Evolutionary conservation across 2,888 invertebrate species (phyloP).

Genomic region (Celastrina argiolus): DNA sequence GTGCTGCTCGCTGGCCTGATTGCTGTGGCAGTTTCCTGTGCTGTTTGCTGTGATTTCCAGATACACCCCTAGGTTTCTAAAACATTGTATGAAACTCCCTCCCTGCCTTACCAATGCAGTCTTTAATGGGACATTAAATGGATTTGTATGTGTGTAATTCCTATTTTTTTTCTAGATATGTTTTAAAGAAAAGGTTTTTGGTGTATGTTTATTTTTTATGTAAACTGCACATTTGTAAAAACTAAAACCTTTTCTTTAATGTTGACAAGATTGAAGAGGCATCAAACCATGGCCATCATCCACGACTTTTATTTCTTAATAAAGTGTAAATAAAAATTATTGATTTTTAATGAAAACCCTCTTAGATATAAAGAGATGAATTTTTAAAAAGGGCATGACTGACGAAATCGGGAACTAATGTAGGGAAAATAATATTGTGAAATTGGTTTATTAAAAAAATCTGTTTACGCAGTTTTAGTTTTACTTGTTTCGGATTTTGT

Average conservation of each 20-base stretch:
- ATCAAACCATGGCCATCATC: not conserved
- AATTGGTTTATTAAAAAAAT: too few relatives aligned
- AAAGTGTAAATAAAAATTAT: slow-evolving; percentile 22
- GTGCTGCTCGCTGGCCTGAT: slow-evolving; percentile 76
- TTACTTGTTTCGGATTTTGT: too few relatives aligned
- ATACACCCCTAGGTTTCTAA: slow-evolving; percentile 64
- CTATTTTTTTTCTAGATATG: slow-evolving; percentile 20
- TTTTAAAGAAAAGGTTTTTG: slow-evolving; percentile 27
- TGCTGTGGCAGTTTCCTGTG: slow-evolving; percentile 75
- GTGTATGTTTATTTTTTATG: not conserved
- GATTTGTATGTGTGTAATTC: slow-evolving; percentile 24
- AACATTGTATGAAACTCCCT: slow-evolving; percentile 45
- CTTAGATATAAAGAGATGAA: too few relatives aligned
- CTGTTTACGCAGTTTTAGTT: too few relatives aligned
- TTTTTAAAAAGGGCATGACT: too few relatives aligned
- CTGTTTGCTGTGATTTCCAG: slow-evolving; percentile 74
- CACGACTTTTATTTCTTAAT: slow-evolving; percentile 25
- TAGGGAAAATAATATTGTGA: too few relatives aligned
- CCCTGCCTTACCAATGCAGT: slow-evolving; percentile 46
- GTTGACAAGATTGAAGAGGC: slow-evolving; percentile 42
- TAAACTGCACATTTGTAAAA: slow-evolving; percentile 24
- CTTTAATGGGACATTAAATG: slow-evolving; percentile 25
- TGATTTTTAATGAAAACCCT: not conserved
- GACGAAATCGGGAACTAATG: too few relatives aligned
- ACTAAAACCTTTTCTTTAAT: slow-evolving; percentile 32